Evolutionary conservation across 64 coral and sea anemone species (phyloP).

Genomic region (Montipora capricornis): DNA sequence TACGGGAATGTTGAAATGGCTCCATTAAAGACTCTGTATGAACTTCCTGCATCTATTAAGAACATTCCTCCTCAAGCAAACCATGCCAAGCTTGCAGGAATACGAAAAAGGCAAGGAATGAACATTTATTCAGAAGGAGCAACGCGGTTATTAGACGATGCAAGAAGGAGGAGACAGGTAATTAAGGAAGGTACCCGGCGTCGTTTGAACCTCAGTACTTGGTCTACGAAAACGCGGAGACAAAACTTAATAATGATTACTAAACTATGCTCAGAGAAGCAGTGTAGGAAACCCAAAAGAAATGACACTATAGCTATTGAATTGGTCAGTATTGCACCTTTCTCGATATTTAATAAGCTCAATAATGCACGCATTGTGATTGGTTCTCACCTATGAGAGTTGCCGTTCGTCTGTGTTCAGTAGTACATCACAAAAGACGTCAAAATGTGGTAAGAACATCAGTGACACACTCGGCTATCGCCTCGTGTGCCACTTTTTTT

Average conservation of each 20-base stretch:
- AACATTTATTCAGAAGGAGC: not conserved
- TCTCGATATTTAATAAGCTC: not conserved
- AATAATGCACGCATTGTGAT: too few species aligned
- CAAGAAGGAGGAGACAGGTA: not conserved
- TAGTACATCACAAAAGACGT: too few species aligned
- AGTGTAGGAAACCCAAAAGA: not conserved
- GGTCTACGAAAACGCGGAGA: too few species aligned
- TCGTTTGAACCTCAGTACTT: too few species aligned
- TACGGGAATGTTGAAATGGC: not conserved
- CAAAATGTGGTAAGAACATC: too few species aligned
- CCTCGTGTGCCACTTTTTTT: too few species aligned
- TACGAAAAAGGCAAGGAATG: not conserved
- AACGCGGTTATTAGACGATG: not conserved
- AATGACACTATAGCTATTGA: not conserved
- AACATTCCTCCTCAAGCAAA: conserved; percentile 9
- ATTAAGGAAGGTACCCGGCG: not conserved
- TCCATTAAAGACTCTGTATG: not conserved
- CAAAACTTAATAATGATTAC: too few species aligned
- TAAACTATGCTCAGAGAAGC: not conserved
- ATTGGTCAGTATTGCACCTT: not conserved
- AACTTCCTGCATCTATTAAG: not conserved
- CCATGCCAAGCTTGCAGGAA: conserved; percentile 11
- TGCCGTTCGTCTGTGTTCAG: too few species aligned
- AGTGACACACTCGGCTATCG: too few species aligned
- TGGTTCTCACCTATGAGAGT: too few species aligned